phyloP scores from a whole-genome alignment of 2,113 vertebrate genomes.

The Cichladusa arquata region DNA sequence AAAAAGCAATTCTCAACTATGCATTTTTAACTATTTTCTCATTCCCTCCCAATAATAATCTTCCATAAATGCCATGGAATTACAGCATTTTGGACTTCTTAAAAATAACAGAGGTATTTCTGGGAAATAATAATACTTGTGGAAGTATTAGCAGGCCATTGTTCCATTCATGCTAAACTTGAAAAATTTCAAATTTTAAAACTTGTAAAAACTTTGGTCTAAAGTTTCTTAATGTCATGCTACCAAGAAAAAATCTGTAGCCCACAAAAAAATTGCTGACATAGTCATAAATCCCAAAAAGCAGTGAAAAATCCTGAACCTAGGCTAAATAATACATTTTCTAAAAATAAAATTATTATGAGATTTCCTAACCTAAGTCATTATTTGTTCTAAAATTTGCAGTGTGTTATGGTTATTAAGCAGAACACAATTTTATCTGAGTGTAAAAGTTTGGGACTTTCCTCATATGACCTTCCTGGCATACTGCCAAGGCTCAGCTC shows the following conservation, averaged over 20 bases:
- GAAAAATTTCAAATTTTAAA: neutral
- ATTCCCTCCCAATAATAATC: neutral
- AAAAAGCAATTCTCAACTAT: neutral
- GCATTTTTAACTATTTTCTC: neutral
- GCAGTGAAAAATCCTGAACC: neutral
- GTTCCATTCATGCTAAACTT: neutral
- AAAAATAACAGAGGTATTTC: neutral
- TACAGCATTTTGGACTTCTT: neutral
- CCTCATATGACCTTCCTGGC: slow-evolving; percentile 33
- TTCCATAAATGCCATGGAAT: neutral
- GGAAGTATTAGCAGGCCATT: neutral
- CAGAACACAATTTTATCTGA: slow-evolving; percentile 2
- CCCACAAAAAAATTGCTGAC: neutral
- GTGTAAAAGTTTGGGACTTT: neutral
- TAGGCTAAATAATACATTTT: neutral
- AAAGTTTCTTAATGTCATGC: neutral
- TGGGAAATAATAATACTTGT: neutral
- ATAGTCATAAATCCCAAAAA: neutral
- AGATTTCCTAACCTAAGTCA: neutral
- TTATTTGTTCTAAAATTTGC: neutral
- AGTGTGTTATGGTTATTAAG: neutral
- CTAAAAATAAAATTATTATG: neutral
- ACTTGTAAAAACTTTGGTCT: neutral
- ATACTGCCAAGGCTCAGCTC: neutral
- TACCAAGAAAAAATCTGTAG: neutral